Evolutionary conservation across 2,888 invertebrate genomes (phyloP), one percentile per base, ranked within the genome.

Genomic region (Meiosimyza platycephala): DNA sequence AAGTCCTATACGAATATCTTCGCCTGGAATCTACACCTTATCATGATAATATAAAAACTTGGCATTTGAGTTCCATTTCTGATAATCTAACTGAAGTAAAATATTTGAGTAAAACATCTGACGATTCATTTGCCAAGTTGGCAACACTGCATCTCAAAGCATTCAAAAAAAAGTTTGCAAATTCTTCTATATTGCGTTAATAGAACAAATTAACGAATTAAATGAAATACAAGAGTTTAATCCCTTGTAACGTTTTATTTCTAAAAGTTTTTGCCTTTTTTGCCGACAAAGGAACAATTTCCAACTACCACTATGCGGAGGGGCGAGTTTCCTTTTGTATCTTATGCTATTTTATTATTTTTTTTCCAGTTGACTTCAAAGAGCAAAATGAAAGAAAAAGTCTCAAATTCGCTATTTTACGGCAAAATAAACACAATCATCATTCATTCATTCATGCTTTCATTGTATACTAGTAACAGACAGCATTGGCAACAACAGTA

Each of bases 281-380:
- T 63, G 50, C 11, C 50, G 12, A 22, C 64, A 51, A 16, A 50
- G 64, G 51, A 50, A 12, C 51, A 33, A 57, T 57, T 57, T 15
- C 4, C 12, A 6, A 57, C 15, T 28, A 18, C 16, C 57, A 28
- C 57, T 57, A 57, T 12, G 12, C 7, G 47, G 54, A 55, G 66
- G 54, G 64, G n/a, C 28, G 47, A 16, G 18, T 59, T 16, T 12
- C 15, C 40, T 57, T n/a, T 57, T 28, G 12, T 22, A 57, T 47
- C 18, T 57, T 55, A 52, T 13, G n/a, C n/a, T n/a, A 13, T 12
- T 18, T 57, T 18, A 28, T 57, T 57, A 6, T 57, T 57, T 57
- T 80, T n/a, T 81, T 83, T 84, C 81, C 85, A 84, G 84, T 82
- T 82, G 84, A 84, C 78, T 83, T 79, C 78, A 79, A 51, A 67